phyloP scores from a whole-genome alignment of 23 tunicate species.

The Trididemnum clinides region DNA sequence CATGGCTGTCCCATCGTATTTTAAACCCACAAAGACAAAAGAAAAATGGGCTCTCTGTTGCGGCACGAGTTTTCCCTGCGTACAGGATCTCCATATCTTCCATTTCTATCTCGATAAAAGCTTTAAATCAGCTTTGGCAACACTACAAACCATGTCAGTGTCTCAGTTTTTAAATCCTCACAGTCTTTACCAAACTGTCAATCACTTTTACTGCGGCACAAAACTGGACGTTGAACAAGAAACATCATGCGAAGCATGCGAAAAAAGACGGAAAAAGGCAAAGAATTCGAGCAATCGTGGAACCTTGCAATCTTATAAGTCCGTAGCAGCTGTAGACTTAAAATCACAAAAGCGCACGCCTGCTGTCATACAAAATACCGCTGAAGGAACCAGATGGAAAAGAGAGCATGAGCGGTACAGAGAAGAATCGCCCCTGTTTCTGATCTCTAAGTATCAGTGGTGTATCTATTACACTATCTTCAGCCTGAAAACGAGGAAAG shows the following conservation, averaged over 20 bases:
- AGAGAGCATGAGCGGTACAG: conserved; percentile 26
- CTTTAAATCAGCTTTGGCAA: no score
- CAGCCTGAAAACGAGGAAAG: neutral
- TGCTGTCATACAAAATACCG: neutral
- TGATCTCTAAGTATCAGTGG: conserved; percentile 37
- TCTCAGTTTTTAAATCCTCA: no score
- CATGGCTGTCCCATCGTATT: neutral
- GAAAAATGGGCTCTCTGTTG: neutral
- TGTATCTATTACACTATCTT: neutral
- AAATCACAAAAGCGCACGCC: neutral
- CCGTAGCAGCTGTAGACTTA: no score
- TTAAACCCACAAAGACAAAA: neutral
- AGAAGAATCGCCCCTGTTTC: neutral
- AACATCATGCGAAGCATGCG: no score
- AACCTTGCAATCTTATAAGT: no score
- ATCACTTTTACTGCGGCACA: no score
- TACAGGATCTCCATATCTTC: neutral
- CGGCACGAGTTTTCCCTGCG: neutral
- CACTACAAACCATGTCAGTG: no score
- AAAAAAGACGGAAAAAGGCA: no score
- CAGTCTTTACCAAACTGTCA: no score
- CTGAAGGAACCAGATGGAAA: conserved; percentile 24
- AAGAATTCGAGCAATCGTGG: no score
- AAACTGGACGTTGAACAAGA: no score
- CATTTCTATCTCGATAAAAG: neutral